Evolutionary conservation across 2,888 invertebrate genomes (phyloP).

Genomic region (Chydorus sphaericus): DNA sequence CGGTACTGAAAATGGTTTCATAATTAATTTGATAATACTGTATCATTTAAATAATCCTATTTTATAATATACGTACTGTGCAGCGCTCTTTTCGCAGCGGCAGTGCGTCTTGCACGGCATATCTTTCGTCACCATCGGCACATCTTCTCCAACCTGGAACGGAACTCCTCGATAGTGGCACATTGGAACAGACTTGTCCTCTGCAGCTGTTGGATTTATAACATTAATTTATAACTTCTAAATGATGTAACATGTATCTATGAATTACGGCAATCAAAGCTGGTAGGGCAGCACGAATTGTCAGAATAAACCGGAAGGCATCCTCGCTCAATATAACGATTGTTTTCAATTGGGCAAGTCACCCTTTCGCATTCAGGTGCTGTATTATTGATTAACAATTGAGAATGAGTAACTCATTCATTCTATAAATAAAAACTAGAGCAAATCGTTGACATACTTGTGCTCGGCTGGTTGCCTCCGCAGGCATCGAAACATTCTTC

Average conservation of each 20-base stretch:
- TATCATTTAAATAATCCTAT: not conserved
- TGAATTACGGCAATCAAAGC: constrained; percentile 18
- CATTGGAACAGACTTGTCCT: not conserved
- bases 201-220: not conserved
- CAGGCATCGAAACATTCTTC: constrained; percentile 16
- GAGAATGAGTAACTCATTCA: not conserved
- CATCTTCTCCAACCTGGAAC: not conserved
- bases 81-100: not conserved
- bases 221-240: not conserved
- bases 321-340: constrained; percentile 6
- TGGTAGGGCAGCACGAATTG: constrained; percentile 20
- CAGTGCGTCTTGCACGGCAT: constrained; percentile 7
- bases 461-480: constrained; percentile 11
- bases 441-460: constrained; percentile 1
- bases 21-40: not conserved
- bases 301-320: constrained; percentile 19
- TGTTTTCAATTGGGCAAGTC: not conserved
- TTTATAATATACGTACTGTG: not conserved
- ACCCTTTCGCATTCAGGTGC: constrained; percentile 5
- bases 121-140: constrained; percentile 4
- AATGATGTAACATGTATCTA: not conserved
- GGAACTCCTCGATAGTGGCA: constrained; percentile 8
- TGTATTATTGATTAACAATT: too few species aligned
- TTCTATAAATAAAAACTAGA: too few species aligned
- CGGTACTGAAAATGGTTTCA: not conserved